Evolutionary conservation across 1,140 invertebrate genomes (phyloP).

Genomic region (Hormaphis cornu): DNA sequence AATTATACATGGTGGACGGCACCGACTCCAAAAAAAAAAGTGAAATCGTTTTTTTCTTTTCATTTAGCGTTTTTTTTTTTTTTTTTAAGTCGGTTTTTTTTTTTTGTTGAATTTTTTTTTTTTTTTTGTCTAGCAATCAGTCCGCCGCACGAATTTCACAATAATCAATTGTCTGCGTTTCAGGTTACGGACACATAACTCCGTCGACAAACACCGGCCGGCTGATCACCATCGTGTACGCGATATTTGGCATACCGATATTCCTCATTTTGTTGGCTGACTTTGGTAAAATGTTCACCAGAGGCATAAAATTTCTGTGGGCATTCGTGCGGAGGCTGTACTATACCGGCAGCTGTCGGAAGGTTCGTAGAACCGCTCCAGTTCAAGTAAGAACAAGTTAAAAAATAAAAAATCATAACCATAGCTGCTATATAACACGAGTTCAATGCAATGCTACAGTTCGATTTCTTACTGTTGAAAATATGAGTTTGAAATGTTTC

Average conservation of each 20-base stretch:
- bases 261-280: slow-evolving; percentile 84
- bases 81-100: no score
- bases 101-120: no score
- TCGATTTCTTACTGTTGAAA: no score
- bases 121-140: background rate
- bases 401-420: slow-evolving; percentile 16
- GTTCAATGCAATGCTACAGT: no score
- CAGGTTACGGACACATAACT: slow-evolving; percentile 89
- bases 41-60: no score
- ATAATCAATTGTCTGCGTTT: slow-evolving; percentile 6
- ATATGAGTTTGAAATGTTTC: no score
- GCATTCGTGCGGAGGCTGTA: slow-evolving; percentile 76
- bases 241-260: slow-evolving; percentile 89
- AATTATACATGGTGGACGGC: no score
- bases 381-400: slow-evolving; percentile 55
- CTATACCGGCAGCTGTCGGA: slow-evolving; percentile 72
- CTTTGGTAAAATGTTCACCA: slow-evolving; percentile 83
- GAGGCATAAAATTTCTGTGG: slow-evolving; percentile 89
- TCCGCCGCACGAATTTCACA: no score
- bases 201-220: slow-evolving; percentile 75
- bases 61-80: no score
- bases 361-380: slow-evolving; percentile 60
- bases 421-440: background rate
- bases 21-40: no score
- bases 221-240: slow-evolving; percentile 83